Evolutionary conservation across 1,140 invertebrate genomes (phyloP).

Genomic region (Trichoplusia ni): DNA sequence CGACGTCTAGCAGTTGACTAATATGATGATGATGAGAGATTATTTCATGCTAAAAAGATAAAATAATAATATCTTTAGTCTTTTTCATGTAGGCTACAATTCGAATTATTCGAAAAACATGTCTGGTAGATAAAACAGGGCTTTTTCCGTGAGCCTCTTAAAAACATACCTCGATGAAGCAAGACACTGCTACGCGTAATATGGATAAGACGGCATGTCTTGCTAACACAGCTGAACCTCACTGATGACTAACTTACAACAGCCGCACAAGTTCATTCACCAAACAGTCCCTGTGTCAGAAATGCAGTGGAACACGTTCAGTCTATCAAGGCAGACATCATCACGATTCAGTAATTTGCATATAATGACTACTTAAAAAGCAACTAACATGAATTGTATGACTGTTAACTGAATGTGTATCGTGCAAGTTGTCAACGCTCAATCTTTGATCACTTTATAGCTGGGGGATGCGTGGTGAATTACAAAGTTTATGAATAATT

Average conservation of each 20-base stretch:
- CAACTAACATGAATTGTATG: constrained; percentile 58
- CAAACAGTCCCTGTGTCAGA: constrained; percentile 13
- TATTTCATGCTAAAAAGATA: no score
- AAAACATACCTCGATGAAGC: no score
- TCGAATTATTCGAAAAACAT: no score
- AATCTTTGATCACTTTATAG: constrained; percentile 63
- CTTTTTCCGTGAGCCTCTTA: no score
- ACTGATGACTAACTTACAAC: constrained; percentile 17
- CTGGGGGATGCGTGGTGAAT: constrained; percentile 43
- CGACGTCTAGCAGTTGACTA: no score
- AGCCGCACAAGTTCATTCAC: constrained; percentile 10
- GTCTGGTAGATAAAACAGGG: no score
- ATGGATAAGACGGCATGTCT: no score
- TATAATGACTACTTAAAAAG: constrained; percentile 73
- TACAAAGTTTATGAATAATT: constrained; percentile 37
- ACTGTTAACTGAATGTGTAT: constrained; percentile 51
- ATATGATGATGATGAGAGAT: no score
- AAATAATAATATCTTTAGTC: no score
- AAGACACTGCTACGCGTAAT: no score
- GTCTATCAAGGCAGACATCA: constrained; percentile 58
- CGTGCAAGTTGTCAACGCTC: constrained; percentile 57
- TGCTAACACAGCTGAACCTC: no score
- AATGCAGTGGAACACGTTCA: constrained; percentile 36
- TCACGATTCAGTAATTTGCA: constrained; percentile 65
- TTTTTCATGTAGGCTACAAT: no score